Evolutionary conservation across 2,888 invertebrate species (phyloP).

Genomic region (Magallana nippona): DNA sequence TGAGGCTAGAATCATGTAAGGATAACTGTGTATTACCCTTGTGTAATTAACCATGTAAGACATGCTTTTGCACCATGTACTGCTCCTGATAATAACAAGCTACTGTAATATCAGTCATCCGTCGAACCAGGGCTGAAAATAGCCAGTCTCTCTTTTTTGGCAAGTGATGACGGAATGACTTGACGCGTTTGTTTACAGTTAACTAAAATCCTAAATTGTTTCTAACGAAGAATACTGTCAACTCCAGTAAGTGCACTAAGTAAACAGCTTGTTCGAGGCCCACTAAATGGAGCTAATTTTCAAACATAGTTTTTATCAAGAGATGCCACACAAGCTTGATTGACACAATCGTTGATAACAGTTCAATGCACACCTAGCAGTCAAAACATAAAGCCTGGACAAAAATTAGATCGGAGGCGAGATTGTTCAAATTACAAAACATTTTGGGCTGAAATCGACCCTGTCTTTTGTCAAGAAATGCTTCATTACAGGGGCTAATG

Average conservation of each 20-base stretch:
- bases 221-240: slow-evolving; percentile 29
- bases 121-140: not conserved
- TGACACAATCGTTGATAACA: slow-evolving; percentile 29
- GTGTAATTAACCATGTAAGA: slow-evolving; percentile 19
- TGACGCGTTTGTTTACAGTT: slow-evolving; percentile 16
- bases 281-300: slow-evolving; percentile 32
- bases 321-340: slow-evolving; percentile 16
- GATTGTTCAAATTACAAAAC: slow-evolving; percentile 31
- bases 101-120: slow-evolving; percentile 23
- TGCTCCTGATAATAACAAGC: not conserved
- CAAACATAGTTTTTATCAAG: slow-evolving; percentile 28
- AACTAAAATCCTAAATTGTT: slow-evolving; percentile 24
- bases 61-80: slow-evolving; percentile 13
- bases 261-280: slow-evolving; percentile 6
- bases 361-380: slow-evolving; percentile 30
- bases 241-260: slow-evolving; percentile 25
- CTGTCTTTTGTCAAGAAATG: slow-evolving; percentile 35
- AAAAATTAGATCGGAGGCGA: slow-evolving; percentile 1
- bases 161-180: not conserved
- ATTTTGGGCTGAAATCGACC: not conserved
- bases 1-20: not conserved
- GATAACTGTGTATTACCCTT: slow-evolving; percentile 14
- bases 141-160: slow-evolving; percentile 30
- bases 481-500: slow-evolving; percentile 24
- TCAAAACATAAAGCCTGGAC: slow-evolving; percentile 15